phyloP scores from a whole-genome alignment of 2,888 invertebrate genomes.

The Aleiodes leptofemur region DNA sequence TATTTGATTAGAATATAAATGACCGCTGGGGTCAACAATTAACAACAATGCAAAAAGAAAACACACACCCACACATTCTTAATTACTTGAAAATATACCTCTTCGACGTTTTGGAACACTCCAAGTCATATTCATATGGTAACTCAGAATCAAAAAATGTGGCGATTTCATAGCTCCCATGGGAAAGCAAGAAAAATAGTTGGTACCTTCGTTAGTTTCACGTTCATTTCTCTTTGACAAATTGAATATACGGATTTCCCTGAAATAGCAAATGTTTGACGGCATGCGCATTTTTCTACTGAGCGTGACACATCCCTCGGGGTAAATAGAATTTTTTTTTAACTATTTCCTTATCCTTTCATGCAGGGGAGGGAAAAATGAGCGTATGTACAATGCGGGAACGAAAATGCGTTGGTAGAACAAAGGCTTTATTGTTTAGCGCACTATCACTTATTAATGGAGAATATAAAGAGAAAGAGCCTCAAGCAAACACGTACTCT shows the following conservation, averaged over 20 bases:
- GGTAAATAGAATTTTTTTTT: constrained; percentile 2
- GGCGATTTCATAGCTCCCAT: too few relatives aligned
- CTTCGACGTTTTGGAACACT: too few relatives aligned
- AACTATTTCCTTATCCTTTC: not conserved
- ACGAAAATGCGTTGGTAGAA: constrained; percentile 25
- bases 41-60: too few relatives aligned
- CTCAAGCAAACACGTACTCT: not conserved
- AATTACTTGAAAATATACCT: too few relatives aligned
- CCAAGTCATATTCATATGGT: too few relatives aligned
- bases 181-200: not conserved
- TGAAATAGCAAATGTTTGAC: constrained; percentile 4
- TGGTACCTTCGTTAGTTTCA: not conserved
- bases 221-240: constrained; percentile 29
- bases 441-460: constrained; percentile 29
- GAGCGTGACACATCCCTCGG: not conserved
- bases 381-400: not conserved
- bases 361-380: not conserved
- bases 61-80: too few relatives aligned
- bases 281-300: constrained; percentile 16
- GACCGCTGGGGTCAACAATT: too few relatives aligned
- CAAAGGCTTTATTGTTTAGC: constrained; percentile 22
- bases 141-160: too few relatives aligned
- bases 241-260: constrained; percentile 27
- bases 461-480: not conserved
- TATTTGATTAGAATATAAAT: too few relatives aligned